Evolutionary conservation across 2,113 vertebrate species (phyloP), one percentile per base, ranked within the genome.

Genomic region (Peucedramus taeniatus): DNA sequence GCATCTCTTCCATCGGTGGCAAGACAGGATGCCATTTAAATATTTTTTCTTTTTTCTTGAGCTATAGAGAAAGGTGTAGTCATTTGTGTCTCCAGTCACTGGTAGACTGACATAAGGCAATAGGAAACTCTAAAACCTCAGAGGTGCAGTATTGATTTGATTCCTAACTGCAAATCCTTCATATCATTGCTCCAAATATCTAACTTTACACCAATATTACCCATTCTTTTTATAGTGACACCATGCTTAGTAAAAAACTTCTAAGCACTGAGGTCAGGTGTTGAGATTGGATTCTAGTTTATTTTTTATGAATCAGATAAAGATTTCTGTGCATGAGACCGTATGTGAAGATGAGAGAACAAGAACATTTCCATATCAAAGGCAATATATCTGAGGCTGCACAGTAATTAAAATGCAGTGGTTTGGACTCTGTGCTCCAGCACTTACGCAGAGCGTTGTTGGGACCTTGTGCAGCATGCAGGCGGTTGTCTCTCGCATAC

Each of bases 341-440:
- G 98, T 98, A 98, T 98, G 98, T 98, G 98, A 99, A 98, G 99
- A 99, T 98, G 98, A 98, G 98, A 98, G 97, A 98, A 98, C 97
- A 99, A 98, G 97, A 97, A 97, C 96, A 99, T 99, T 99, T 99
- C 98, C 99, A 99, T 99, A 99, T 99, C 99, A 99, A 99, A 99
- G 99, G 98, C 98, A 96, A 98, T 96, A 98, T 98, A 98, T 98
- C 98, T 98, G 98, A 98, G 98, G 98, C 98, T 98, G 98, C 98
- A 98, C 98, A 98, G 98, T 99, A 99, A 99, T 99, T 99, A 99
- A 99, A 99, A 99, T 98, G 98, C 99, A 98, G 98, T 98, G 98
- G 98, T 98, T 99, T 99, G 98, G 98, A 98, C 98, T 98, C 95
- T 97, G 93, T 97, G 97, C 97, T 97, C 91, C 96, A 94, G 97